Evolutionary conservation across 2,113 vertebrate species (phyloP).

Genomic region (Mohoua ochrocephala): DNA sequence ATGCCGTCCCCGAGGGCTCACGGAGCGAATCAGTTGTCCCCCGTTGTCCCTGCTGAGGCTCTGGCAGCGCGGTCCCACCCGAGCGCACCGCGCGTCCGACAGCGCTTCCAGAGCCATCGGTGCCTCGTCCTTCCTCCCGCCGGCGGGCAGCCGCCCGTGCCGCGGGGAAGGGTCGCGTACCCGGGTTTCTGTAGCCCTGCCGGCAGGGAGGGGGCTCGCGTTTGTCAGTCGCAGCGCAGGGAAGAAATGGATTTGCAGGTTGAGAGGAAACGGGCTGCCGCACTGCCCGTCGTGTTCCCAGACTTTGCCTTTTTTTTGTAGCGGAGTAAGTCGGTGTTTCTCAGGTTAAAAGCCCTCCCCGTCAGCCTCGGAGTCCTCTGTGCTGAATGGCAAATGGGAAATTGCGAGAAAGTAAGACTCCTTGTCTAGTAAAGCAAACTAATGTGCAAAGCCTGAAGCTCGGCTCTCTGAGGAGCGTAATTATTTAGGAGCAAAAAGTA

Average conservation of each 20-base stretch:
- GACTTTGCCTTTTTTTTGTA: background rate
- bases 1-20: background rate
- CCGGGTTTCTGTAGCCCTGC: background rate
- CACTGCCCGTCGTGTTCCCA: rapidly evolving
- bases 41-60: background rate
- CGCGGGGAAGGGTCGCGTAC: background rate
- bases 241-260: background rate
- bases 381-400: background rate
- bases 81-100: background rate
- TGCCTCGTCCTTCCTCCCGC: background rate
- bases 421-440: background rate
- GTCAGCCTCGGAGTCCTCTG: background rate
- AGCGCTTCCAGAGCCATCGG: background rate
- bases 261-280: background rate
- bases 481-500: background rate
- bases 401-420: background rate
- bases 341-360: background rate
- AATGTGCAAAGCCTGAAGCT: background rate
- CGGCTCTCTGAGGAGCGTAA: background rate
- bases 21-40: too few species aligned
- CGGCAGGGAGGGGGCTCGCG: background rate
- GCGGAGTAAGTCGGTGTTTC: background rate
- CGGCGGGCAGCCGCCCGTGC: background rate
- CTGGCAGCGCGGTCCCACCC: background rate
- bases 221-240: background rate